Conservation (phyloP, 2,888 invertebrate species). For the Tetrapedia diversipes region DNA sequence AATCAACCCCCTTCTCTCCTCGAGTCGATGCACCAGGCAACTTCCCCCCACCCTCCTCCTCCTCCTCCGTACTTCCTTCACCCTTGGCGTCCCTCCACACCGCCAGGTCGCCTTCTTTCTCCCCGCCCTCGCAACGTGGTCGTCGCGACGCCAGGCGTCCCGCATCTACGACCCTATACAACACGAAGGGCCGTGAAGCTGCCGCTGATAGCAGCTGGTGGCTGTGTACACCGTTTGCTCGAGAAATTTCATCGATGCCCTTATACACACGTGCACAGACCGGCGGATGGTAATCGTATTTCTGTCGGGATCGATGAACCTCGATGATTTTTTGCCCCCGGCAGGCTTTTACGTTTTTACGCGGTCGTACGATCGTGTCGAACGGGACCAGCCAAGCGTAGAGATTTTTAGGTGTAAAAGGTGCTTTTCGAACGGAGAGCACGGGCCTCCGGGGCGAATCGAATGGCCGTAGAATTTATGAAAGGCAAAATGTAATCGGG, state of each 20-base stretch:
- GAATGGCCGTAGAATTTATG: conserved; percentile 24
- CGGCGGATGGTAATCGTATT: conserved; percentile 30
- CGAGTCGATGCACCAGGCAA: conserved; percentile 64
- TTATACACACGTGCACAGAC: not conserved
- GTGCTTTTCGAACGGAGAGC: not conserved
- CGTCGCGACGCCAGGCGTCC: conserved; percentile 3
- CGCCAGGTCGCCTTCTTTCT: conserved; percentile 38
- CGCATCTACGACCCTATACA: not conserved
- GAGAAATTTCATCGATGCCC: too few species aligned
- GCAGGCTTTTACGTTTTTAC: conserved; percentile 22
- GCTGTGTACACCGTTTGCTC: too few species aligned
- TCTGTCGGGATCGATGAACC: conserved; percentile 25
- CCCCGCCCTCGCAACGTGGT: conserved; percentile 31
- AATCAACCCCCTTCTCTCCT: conserved; percentile 74
- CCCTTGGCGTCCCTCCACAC: not conserved
- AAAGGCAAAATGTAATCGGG: too few species aligned
- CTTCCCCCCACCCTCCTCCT: conserved; percentile 29
- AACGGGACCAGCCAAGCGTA: conserved; percentile 15
- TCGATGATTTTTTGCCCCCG: not conserved
- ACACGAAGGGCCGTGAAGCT: not conserved
- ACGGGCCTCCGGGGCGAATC: not conserved
- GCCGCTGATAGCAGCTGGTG: too few species aligned
- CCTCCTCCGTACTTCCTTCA: not conserved
- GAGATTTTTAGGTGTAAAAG: conserved; percentile 19
- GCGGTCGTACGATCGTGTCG: conserved; percentile 7